These are phyloP conservation scores for Nephrotoma appendiculata DNA, from an alignment of 2,888 invertebrate genomes.

Conservation along the genomic window DNA sequence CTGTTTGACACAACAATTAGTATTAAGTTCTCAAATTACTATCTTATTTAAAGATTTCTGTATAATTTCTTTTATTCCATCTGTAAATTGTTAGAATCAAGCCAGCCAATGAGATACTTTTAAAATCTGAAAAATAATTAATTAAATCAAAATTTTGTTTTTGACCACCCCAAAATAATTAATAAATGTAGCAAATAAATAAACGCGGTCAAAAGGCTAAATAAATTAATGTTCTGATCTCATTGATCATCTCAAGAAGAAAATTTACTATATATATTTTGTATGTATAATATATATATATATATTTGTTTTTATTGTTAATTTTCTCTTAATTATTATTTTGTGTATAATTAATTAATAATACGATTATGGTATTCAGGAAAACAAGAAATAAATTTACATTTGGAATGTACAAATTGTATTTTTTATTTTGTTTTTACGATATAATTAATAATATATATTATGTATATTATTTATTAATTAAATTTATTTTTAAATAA, in stretches of 20 bases:
- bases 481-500: background rate
- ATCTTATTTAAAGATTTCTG: background rate
- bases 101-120: background rate
- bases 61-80: background rate
- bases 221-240: background rate
- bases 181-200: background rate
- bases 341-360: background rate
- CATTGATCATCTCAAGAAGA: background rate
- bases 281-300: background rate
- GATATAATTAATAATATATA: background rate
- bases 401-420: slow-evolving; percentile 13
- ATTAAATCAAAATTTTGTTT: background rate
- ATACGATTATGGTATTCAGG: slow-evolving; percentile 4
- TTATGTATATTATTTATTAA: slow-evolving; percentile 6
- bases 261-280: background rate
- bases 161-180: background rate
- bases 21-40: no score
- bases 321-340: background rate
- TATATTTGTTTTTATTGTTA: background rate
- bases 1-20: background rate
- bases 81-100: background rate
- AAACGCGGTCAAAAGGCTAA: background rate
- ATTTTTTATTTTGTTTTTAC: slow-evolving; percentile 6
- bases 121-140: background rate
- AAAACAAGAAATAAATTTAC: slow-evolving; percentile 10